Evolutionary conservation across 2,888 invertebrate species (phyloP).

Genomic region (Rotaria magnacalcarata): DNA sequence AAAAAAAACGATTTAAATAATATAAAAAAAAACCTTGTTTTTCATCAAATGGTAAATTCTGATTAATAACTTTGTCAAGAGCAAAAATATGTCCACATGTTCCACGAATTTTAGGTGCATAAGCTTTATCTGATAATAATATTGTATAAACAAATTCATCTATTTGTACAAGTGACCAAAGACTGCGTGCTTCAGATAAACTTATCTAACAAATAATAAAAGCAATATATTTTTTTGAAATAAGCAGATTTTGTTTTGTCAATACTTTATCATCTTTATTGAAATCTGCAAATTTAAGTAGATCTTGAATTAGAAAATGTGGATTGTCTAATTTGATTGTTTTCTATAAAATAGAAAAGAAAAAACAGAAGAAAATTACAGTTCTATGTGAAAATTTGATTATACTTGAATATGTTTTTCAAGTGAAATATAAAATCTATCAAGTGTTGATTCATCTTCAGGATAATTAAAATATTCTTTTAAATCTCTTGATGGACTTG

Average conservation of each 20-base stretch:
- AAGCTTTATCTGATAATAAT: background rate
- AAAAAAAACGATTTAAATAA: background rate
- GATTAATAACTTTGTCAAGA: background rate
- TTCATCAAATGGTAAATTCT: background rate
- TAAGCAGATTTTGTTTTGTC: background rate
- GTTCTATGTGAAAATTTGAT: too few relatives aligned
- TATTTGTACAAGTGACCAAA: slow-evolving; percentile 4
- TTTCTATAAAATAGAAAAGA: background rate
- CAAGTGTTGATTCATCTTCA: background rate
- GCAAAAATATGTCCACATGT: background rate
- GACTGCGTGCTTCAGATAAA: background rate
- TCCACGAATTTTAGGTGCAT: background rate
- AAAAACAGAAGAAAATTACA: too few relatives aligned
- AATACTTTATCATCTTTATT: background rate
- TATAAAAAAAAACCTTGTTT: background rate
- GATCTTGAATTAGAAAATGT: background rate
- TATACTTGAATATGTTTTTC: background rate
- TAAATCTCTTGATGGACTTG: background rate
- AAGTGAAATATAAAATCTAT: background rate
- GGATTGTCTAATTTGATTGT: background rate
- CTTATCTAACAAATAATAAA: background rate
- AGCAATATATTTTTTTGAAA: background rate
- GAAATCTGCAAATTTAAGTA: background rate
- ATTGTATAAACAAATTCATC: slow-evolving; percentile 7
- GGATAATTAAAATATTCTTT: background rate